These are phyloP conservation scores for Serinus canaria DNA, from an alignment of 2,113 vertebrate genomes.

Conservation along the genomic window DNA sequence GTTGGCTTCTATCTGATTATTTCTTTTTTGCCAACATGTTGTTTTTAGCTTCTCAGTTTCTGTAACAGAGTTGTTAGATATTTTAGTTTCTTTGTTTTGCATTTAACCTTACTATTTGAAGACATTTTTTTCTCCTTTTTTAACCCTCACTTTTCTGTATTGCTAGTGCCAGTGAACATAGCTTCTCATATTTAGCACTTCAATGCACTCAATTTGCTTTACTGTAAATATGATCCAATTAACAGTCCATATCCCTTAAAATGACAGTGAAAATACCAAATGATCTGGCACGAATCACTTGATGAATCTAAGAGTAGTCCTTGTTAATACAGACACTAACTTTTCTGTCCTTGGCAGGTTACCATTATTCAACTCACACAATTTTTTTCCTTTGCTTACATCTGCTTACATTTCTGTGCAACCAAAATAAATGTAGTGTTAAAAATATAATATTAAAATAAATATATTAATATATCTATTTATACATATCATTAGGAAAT, in stretches of 20 bases:
- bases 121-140: background rate
- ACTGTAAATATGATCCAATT: background rate
- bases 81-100: background rate
- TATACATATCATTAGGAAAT: background rate
- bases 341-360: background rate
- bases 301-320: background rate
- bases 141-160: background rate
- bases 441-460: background rate
- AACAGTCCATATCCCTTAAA: background rate
- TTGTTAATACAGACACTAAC: background rate
- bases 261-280: background rate
- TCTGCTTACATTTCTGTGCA: background rate
- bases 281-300: background rate
- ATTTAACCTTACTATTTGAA: background rate
- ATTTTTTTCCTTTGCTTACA: background rate
- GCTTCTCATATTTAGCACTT: background rate
- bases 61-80: background rate
- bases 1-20: background rate
- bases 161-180: background rate
- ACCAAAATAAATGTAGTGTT: background rate
- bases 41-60: background rate
- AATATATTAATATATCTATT: background rate
- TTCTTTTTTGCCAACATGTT: background rate
- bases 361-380: fast-evolving
- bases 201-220: background rate